These are phyloP conservation scores for Mermis nigrescens DNA, from an alignment of 2,888 invertebrate genomes.

Conservation along the genomic window DNA sequence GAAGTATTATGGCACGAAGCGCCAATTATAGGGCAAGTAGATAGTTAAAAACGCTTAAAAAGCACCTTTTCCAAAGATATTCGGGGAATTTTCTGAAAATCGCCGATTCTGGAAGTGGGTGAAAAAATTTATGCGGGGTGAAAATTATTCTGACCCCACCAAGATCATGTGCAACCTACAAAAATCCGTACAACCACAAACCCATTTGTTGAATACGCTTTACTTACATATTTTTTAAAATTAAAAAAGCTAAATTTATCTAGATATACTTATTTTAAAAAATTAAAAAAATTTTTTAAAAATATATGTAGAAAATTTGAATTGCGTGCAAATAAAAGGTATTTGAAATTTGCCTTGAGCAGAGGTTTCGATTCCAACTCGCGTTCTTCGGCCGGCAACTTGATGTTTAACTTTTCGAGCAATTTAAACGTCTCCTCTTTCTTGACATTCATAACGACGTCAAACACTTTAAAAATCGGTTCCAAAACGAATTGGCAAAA, in stretches of 20 bases:
- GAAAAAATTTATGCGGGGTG: no score
- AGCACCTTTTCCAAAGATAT: no score
- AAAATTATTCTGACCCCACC: no score
- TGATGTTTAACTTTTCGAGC: conserved; percentile 70
- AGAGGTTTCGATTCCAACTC: conserved; percentile 89
- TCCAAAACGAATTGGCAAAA: conserved; percentile 97
- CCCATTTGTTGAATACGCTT: no score
- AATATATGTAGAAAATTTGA: neutral
- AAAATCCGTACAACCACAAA: no score
- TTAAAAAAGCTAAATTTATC: neutral
- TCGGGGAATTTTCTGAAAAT: no score
- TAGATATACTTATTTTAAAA: neutral
- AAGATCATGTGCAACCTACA: no score
- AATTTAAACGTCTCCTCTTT: conserved; percentile 76
- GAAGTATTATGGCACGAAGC: no score
- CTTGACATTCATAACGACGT: conserved; percentile 73
- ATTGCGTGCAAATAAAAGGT: neutral
- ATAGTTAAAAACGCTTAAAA: no score
- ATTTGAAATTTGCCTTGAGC: conserved; percentile 56
- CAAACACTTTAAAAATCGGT: conserved; percentile 86
- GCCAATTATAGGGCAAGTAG: no score
- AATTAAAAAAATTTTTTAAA: neutral
- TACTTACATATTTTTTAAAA: no score
- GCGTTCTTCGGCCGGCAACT: conserved; percentile 76
- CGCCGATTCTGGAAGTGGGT: no score